These are phyloP conservation scores for Agrotis puta DNA, from an alignment of 2,888 invertebrate species.

Conservation along the genomic window DNA sequence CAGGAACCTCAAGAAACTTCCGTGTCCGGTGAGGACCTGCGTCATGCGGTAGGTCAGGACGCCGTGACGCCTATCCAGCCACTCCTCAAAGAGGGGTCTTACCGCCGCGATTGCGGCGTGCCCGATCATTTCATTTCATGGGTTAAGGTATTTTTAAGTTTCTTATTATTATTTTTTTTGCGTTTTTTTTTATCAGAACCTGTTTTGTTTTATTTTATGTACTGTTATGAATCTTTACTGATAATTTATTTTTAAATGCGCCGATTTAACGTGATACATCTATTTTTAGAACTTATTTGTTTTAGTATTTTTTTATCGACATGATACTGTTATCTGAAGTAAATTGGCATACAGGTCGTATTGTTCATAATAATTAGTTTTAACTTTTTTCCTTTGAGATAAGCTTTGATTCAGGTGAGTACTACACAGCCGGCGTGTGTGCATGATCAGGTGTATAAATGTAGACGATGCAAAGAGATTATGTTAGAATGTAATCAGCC, in stretches of 20 bases:
- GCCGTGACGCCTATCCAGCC: too few relatives aligned
- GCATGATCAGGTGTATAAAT: too few relatives aligned
- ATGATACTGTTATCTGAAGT: constrained; percentile 36
- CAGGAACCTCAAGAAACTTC: too few relatives aligned
- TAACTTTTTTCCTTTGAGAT: constrained; percentile 26
- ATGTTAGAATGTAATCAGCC: too few relatives aligned
- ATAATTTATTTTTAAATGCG: constrained; percentile 39
- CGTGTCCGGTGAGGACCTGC: too few relatives aligned
- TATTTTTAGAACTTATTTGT: constrained; percentile 42
- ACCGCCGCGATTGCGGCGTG: too few relatives aligned
- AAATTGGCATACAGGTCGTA: constrained; percentile 5
- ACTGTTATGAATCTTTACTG: constrained; percentile 13
- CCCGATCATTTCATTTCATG: too few relatives aligned
- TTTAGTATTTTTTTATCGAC: constrained; percentile 18
- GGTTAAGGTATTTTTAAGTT: neutral
- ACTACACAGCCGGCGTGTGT: too few relatives aligned
- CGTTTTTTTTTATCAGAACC: neutral
- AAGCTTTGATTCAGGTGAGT: too few relatives aligned
- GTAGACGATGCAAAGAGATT: too few relatives aligned
- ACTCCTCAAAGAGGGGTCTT: too few relatives aligned
- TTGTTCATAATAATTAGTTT: neutral
- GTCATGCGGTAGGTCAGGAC: too few relatives aligned
- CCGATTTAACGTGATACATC: neutral
- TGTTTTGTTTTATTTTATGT: neutral
- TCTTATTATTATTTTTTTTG: neutral